Evolutionary conservation across 2,888 invertebrate genomes (phyloP), one percentile per base, ranked within the genome.

Genomic region (Serripes groenlandicus): DNA sequence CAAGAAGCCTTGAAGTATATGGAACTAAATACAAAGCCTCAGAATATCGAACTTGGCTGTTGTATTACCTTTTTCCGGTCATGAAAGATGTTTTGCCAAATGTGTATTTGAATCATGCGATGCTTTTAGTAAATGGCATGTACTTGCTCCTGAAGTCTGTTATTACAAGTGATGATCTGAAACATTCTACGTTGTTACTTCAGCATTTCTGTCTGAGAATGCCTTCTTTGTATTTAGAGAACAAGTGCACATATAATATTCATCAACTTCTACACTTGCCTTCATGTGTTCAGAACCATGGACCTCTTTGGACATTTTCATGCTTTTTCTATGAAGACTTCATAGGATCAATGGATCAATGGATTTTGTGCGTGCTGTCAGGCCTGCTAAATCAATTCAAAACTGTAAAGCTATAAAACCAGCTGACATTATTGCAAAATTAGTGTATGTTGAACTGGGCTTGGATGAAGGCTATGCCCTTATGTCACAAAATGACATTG

Each of bases 251-350:
- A 56, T 56, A 56, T n/a, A 56, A 56, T 26, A 15, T 56, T 56
- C 56, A 56, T 56, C 56, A 56, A n/a, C 56, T 56, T 18, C 28
- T 62, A 62, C 62, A 62, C 28, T 62, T 62, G 28, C 62, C 62
- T 28, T 18, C 18, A 28, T 62, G 62, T 28, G 62, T 62, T 28
- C n/a, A n/a, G n/a, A n/a, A n/a, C n/a, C n/a, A n/a, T n/a, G n/a
- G n/a, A n/a, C n/a, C n/a, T n/a, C n/a, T n/a, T n/a, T 28, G 28
- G 62, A 28, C 62, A 62, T 28, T 62, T 32, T 78, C 73, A 2
- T 81, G 73, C 54, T 82, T 82, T 52, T 78, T 64, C 32, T 82
- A 66, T 74, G 82, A 82, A 52, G 72, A 72, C 32, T 32, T 78
- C 5, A 82, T 78, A 68, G 73, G 68, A 4, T 30, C 18, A 15